Percentiles rank a stretch among this genome's conserved stretches.
phyloP scores from a whole-genome alignment of 1,140 invertebrate genomes.

The Macrobrachium rosenbergii region DNA sequence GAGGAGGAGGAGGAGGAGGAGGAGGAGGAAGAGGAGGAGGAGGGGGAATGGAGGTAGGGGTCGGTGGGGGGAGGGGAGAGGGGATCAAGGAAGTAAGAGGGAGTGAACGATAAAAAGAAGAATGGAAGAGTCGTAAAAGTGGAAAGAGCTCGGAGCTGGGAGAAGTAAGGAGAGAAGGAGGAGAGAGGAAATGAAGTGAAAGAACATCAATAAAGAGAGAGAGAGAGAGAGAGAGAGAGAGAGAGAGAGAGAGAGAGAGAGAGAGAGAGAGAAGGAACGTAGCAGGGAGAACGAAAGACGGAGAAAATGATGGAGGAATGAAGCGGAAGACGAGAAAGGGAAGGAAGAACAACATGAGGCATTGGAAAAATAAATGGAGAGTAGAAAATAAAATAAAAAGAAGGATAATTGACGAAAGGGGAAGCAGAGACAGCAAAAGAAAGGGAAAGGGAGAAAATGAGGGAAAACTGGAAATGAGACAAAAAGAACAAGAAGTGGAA shows the following conservation, averaged over 20 bases:
- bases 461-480: too few relatives aligned
- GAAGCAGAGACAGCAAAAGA: too few relatives aligned
- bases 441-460: too few relatives aligned
- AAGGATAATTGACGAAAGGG: too few relatives aligned
- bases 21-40: neutral
- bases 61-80: neutral
- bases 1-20: neutral
- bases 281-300: neutral
- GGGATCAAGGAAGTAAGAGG: neutral
- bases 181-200: neutral
- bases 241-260: slow-evolving; percentile 20
- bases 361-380: too few relatives aligned
- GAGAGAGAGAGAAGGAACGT: neutral
- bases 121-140: neutral
- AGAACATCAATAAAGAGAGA: neutral
- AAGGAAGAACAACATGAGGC: too few relatives aligned
- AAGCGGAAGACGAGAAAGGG: too few relatives aligned
- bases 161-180: neutral
- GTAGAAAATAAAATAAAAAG: too few relatives aligned
- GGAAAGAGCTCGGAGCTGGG: neutral
- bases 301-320: neutral
- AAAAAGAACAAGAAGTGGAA: too few relatives aligned
- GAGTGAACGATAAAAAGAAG: neutral
- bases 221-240: slow-evolving; percentile 20
- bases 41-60: neutral